Conservation (phyloP, 2,888 invertebrate species). For the Morpho achilles region DNA sequence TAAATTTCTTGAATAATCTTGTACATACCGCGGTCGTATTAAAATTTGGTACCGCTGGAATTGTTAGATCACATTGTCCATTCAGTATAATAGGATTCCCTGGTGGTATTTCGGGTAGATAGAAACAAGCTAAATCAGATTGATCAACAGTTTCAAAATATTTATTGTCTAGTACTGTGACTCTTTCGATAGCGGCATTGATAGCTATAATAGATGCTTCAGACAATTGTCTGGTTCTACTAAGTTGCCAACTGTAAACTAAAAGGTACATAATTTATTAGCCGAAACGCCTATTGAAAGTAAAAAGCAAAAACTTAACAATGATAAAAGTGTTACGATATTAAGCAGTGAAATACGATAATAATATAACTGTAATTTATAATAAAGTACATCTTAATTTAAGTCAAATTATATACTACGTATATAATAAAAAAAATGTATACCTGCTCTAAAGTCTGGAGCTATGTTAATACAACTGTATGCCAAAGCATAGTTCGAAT, state of each 20-base stretch:
- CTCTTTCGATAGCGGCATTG: slow-evolving; percentile 29
- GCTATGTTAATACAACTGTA: slow-evolving; percentile 43
- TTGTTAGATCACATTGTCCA: slow-evolving; percentile 49
- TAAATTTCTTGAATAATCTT: background rate
- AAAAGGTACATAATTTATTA: background rate
- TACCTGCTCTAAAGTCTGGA: slow-evolving; percentile 51
- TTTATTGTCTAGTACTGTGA: slow-evolving; percentile 42
- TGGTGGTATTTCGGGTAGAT: slow-evolving; percentile 43
- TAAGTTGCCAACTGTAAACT: slow-evolving; percentile 66
- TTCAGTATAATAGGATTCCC: slow-evolving; percentile 44
- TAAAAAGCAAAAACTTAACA: too few relatives aligned
- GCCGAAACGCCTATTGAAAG: too few relatives aligned
- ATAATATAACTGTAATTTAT: too few relatives aligned
- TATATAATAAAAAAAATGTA: slow-evolving; percentile 21
- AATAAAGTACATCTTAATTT: too few relatives aligned
- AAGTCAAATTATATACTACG: too few relatives aligned
- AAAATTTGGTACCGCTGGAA: slow-evolving; percentile 44
- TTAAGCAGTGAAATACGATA: too few relatives aligned
- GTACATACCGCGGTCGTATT: slow-evolving; percentile 39
- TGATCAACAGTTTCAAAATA: slow-evolving; percentile 50
- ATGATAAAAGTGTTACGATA: too few relatives aligned
- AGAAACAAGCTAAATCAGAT: slow-evolving; percentile 49
- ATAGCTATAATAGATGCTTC: slow-evolving; percentile 36
- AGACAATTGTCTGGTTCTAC: slow-evolving; percentile 42
- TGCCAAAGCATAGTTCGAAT: slow-evolving; percentile 39